Evolutionary conservation across 2,113 vertebrate genomes (phyloP).

Genomic region (Martes martes): DNA sequence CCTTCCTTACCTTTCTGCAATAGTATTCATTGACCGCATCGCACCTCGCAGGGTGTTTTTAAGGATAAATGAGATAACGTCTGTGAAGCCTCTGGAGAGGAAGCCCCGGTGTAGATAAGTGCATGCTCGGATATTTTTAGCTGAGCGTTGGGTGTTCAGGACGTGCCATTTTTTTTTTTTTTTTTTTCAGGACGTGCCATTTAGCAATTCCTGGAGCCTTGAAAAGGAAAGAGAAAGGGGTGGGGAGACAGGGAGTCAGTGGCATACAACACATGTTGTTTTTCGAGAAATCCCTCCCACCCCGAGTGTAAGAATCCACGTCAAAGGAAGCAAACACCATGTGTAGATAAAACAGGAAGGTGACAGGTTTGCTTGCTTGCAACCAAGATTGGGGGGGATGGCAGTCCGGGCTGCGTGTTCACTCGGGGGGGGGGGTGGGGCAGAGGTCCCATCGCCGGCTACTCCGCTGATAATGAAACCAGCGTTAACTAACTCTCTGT

Average conservation of each 20-base stretch:
- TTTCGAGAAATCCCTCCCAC: constrained; percentile 68
- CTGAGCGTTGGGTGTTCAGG: constrained; percentile 42
- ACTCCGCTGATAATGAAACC: constrained; percentile 46
- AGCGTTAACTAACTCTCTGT: constrained; percentile 67
- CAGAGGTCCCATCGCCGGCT: background rate
- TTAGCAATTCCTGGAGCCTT: constrained; percentile 44
- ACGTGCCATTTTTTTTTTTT: background rate
- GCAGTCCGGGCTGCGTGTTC: background rate
- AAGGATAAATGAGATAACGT: constrained; percentile 73
- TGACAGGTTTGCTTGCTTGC: constrained; percentile 62
- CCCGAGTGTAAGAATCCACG: constrained; percentile 49
- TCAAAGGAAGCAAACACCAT: constrained; percentile 77
- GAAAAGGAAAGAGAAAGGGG: constrained; percentile 69
- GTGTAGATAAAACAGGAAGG: constrained; percentile 67
- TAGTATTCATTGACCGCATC: background rate
- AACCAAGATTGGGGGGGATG: background rate
- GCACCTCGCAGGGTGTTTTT: constrained; percentile 41
- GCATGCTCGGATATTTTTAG: constrained; percentile 72
- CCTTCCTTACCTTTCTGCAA: constrained; percentile 17
- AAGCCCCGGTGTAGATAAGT: constrained; percentile 67
- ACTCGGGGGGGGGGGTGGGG: background rate
- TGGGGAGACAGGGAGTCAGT: constrained; percentile 40
- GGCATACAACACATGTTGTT: constrained; percentile 29
- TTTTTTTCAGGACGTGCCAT: constrained; percentile 17
- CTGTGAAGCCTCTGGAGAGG: constrained; percentile 63